Evolutionary conservation across 2,888 invertebrate genomes (phyloP), one percentile per base, ranked within the genome.

Genomic region (Mesorhabditis spiculigera): DNA sequence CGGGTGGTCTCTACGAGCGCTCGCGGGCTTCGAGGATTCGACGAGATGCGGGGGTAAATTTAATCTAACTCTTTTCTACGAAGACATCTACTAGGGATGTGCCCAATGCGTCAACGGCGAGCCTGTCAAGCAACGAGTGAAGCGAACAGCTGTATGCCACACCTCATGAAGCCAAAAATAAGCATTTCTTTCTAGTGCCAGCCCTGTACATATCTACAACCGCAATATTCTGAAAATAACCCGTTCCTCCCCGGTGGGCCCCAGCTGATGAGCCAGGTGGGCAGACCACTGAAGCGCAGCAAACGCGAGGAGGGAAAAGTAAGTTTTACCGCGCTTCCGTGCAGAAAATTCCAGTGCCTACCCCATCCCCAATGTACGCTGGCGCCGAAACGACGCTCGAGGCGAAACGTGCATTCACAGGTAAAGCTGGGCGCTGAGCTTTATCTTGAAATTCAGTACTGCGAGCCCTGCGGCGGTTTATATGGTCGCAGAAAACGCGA

Each of bases 401-500:
- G 16, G 16, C n/a, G 66, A 41, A 16, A 8, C 16, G n/a, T 63
- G 8, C 41, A 41, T 10, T n/a, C n/a, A 63, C n/a, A n/a, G 16
- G n/a, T 63, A 16, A 16, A 8, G 63, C 8, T 63, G n/a, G 10
- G 16, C 10, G 63, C n/a, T n/a, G 16, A 63, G 16, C 8, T 8
- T 8, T n/a, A 63, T 8, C 8, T 10, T 63, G 58, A 50, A 50
- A 50, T 50, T 3, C 81, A 81, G 72, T 81, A 81, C 69, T 81
- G 81, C 69, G 81, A 81, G 70, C 81, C 80, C 6, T 81, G 81
- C 67, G 69, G 67, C n/a, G 80, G 80, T 13, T 70, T 73, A 67
- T 75, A 76, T 65, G 81, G 81, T 63, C 69, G 81, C 43, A 75
- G 72, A 72, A 82, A 82, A 75, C 70, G 81, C 58, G 82, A 81